These are phyloP conservation scores for Tetheella fluctuosa DNA, from an alignment of 2,888 invertebrate genomes.

Conservation along the genomic window DNA sequence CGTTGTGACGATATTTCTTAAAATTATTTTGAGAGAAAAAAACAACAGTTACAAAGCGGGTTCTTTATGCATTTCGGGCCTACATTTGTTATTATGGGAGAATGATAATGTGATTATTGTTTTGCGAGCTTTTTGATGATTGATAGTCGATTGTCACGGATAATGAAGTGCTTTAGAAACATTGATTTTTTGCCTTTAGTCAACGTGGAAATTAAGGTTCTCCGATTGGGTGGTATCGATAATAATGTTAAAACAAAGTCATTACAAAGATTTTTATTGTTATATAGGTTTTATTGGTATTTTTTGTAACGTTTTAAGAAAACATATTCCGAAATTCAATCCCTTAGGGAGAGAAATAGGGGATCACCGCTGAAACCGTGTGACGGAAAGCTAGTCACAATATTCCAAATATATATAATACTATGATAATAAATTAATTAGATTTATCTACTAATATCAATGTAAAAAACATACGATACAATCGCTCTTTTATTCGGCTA, in stretches of 20 bases:
- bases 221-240: slow-evolving; percentile 21
- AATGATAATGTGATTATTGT: slow-evolving; percentile 84
- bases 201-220: slow-evolving; percentile 27
- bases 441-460: slow-evolving; percentile 21
- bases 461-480: slow-evolving; percentile 33
- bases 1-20: slow-evolving; percentile 74
- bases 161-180: slow-evolving; percentile 74
- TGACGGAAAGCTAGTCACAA: too few species aligned
- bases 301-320: too few species aligned
- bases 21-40: slow-evolving; percentile 62
- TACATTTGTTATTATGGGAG: slow-evolving; percentile 81
- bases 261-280: neutral
- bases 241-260: neutral
- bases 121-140: slow-evolving; percentile 78
- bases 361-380: too few species aligned
- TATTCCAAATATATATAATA: too few species aligned
- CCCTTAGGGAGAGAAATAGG: too few species aligned
- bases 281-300: too few species aligned
- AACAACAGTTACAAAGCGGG: slow-evolving; percentile 68
- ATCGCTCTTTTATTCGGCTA: slow-evolving; percentile 46
- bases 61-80: slow-evolving; percentile 79
- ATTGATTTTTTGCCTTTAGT: slow-evolving; percentile 60
- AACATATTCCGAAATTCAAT: too few species aligned
- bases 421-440: slow-evolving; percentile 43
- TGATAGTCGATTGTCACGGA: slow-evolving; percentile 78